Base-by-base conservation (phyloP, 2,113 vertebrate genomes). In the Neogobius melanostomus region DNA sequence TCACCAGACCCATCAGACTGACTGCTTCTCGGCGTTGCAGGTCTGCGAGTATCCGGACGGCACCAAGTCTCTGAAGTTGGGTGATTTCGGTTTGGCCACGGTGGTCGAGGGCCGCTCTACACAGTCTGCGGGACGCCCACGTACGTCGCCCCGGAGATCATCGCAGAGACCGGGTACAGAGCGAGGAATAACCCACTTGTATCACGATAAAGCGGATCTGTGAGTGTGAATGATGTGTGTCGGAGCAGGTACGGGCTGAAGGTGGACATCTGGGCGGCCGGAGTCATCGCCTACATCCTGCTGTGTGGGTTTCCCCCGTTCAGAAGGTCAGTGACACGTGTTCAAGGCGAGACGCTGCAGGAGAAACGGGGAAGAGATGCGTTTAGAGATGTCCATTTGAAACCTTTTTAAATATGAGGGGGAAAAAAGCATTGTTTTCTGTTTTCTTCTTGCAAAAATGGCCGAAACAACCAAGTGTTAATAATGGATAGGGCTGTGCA, bases 251-350 rank as follows among this genome's bases (percentile, higher is more conserved):
- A 99, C 0, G 98, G 97, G 59, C 90, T 99, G 81, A 99, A 99
- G 90, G 98, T 99, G 79, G 98, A 99, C 81, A 95, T 99, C 69
- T 99, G 98, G 98, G 98, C 98, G 0, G 96, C 97, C 0, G 98
- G 98, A 0, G 96, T 99, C 71, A 99, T 99, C 88, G 94, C 95
- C 0, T 99, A 98, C 88, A 99, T 99, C 71, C 93, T 99, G n/a
- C 85, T 99, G 14, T 99, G 97, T 87, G 98, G 98, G 7, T 99
- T 99, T 78, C 98, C 98, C 7, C 98, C 98, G 0, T 99, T 99
- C 77, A 94, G 97, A 86, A 98, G 96, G 96, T 91, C 59, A 16
- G 74, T 56, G 12, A 16, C 28, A 3, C 28, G 28, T 36, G 28
- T 36, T 36, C 3, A 2, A 0, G 28, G 28, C 28, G 3, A 4